phyloP scores from a whole-genome alignment of 2,797 vertebrate species.

The Diglossa cyanea region DNA sequence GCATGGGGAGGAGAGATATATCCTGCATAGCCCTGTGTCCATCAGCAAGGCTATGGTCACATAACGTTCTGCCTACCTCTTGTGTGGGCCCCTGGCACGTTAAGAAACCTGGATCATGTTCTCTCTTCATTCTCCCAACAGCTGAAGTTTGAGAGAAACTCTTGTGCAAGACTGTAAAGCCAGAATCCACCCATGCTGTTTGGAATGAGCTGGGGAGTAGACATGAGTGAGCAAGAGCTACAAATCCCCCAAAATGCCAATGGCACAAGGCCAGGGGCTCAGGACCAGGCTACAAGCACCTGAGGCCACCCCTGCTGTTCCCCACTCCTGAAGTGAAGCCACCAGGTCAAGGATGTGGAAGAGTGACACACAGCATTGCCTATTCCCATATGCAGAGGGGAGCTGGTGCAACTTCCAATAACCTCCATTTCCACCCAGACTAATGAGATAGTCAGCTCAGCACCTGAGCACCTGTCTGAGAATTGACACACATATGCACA shows the following conservation, averaged over 20 bases:
- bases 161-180: background rate
- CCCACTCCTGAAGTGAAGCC: background rate
- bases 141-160: background rate
- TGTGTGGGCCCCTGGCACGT: background rate
- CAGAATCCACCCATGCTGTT: accelerated
- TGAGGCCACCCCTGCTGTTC: background rate
- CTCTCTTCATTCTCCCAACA: background rate
- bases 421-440: background rate
- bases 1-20: background rate
- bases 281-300: background rate
- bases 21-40: background rate
- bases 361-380: background rate
- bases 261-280: background rate
- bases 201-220: background rate
- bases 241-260: background rate
- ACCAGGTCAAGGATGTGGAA: background rate
- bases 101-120: background rate
- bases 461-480: background rate
- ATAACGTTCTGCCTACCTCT: background rate
- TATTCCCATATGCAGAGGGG: background rate
- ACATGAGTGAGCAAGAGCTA: background rate
- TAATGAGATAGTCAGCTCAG: background rate
- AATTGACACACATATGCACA: background rate
- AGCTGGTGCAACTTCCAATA: background rate
- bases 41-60: background rate